Base-by-base conservation (phyloP, 2,797 vertebrate species). In the Platyrinchus mystaceus region DNA sequence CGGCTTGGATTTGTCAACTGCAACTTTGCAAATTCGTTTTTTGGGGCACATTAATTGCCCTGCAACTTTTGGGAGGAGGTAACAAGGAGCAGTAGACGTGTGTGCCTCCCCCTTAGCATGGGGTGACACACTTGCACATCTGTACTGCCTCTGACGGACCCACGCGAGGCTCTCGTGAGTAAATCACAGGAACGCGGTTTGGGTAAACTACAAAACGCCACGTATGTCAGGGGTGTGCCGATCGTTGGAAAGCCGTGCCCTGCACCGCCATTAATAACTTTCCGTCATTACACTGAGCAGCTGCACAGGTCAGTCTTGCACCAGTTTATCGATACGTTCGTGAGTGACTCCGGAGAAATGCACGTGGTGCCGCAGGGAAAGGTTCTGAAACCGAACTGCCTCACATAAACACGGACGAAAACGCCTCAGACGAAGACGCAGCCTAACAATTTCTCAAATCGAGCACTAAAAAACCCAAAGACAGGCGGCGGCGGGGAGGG, bases 91-190 rank as follows among this genome's bases (percentile, higher is more conserved):
- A 68, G 18, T 13, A 58, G 43, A 5, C 2, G 22, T 3, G 8
- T 2, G 4, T 7, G 19, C 2, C 4, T 11, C 2, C 16, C 18
- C 17, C n/a, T 27, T 2, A 7, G 56, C 0, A 13, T 19, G 43
- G 12, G 10, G 47, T 18, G 58, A 14, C 44, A 10, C 2, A 2
- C 5, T 1, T 4, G 43, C 43, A 16, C 62, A 34, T 7, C 14
- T 14, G 52, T 2, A 4, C 27, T 11, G 66, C 30, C 22, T 41
- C 47, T 3, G 14, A 23, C 9, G 3, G 60, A 20, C 12, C 7
- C 60, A 4, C 0, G 0, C 0, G 26, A 21, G 21, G 5, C 52
- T 39, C 18, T 1, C 0, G 1, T 4, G 6, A 32, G 27, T 6
- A 22, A 84, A 21, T 19, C 21, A 17, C 17, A 13, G 46, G 27